Conservation (phyloP, 1,140 invertebrate species). For the Proales similis region DNA sequence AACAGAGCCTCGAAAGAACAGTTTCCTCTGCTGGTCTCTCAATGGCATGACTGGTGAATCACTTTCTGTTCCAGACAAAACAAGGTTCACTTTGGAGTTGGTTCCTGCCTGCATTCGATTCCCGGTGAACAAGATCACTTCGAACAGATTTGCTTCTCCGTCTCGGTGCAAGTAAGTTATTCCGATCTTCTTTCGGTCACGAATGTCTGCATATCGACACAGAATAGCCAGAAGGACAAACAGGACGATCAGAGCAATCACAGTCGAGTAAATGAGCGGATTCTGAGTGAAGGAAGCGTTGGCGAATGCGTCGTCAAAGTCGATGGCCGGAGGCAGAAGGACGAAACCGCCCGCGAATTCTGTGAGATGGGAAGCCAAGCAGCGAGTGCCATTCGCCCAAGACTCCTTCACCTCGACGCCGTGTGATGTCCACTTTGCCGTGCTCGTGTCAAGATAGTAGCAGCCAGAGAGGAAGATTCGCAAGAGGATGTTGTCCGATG, state of each 20-base stretch:
- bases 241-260: constrained; percentile 53
- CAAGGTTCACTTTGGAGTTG: constrained; percentile 53
- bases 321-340: constrained; percentile 51
- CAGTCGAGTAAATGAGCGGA: constrained; percentile 57
- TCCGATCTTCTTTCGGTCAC: constrained; percentile 51
- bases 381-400: constrained; percentile 40
- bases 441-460: constrained; percentile 39
- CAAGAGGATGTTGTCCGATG: constrained; percentile 41
- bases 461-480: constrained; percentile 40
- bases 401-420: constrained; percentile 41
- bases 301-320: constrained; percentile 51
- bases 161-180: constrained; percentile 42
- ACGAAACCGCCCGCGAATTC: constrained; percentile 51
- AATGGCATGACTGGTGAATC: constrained; percentile 30
- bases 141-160: constrained; percentile 50
- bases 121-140: constrained; percentile 57
- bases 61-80: constrained; percentile 30
- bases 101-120: constrained; percentile 54
- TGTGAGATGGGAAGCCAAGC: constrained; percentile 50
- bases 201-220: constrained; percentile 54
- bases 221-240: constrained; percentile 54
- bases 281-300: constrained; percentile 57
- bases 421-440: constrained; percentile 40
- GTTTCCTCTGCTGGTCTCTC: constrained; percentile 38
- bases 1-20: constrained; percentile 52